phyloP scores from a whole-genome alignment of 2,888 invertebrate species.

The Adelphocoris suturalis region DNA sequence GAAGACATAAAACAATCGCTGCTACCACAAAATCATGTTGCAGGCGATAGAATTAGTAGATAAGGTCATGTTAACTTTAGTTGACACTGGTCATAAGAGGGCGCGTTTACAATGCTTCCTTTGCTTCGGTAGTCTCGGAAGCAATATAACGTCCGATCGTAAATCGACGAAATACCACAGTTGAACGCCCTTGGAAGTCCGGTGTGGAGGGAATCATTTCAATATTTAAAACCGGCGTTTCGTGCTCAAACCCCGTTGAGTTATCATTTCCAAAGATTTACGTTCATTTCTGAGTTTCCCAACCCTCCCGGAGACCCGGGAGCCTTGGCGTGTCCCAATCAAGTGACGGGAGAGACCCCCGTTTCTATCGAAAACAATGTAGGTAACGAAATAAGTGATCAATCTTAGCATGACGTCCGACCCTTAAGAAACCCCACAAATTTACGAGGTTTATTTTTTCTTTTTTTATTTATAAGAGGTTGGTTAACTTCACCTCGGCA shows the following conservation, averaged over 20 bases:
- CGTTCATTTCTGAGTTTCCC: not conserved
- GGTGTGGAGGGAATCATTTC: not conserved
- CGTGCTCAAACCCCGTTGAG: not conserved
- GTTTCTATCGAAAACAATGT: not conserved
- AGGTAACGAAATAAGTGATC: not conserved
- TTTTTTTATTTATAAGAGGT: not conserved
- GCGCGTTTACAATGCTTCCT: too few species aligned
- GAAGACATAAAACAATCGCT: too few species aligned
- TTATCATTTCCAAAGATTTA: slow-evolving; percentile 26
- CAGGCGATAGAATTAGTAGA: too few species aligned
- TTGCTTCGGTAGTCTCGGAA: too few species aligned
- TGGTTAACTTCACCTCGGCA: not conserved
- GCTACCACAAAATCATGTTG: too few species aligned
- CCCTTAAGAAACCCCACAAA: not conserved
- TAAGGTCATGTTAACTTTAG: too few species aligned
- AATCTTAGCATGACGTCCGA: not conserved
- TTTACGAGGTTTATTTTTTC: not conserved
- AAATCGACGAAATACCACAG: not conserved
- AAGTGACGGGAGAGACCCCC: not conserved
- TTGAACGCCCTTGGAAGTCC: not conserved
- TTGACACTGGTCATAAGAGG: too few species aligned
- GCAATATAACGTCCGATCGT: too few species aligned
- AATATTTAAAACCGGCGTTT: not conserved
- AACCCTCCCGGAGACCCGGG: not conserved
- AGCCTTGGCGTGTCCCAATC: not conserved